Conservation (phyloP, 1,140 invertebrate species). For the Drosophila littoralis region DNA sequence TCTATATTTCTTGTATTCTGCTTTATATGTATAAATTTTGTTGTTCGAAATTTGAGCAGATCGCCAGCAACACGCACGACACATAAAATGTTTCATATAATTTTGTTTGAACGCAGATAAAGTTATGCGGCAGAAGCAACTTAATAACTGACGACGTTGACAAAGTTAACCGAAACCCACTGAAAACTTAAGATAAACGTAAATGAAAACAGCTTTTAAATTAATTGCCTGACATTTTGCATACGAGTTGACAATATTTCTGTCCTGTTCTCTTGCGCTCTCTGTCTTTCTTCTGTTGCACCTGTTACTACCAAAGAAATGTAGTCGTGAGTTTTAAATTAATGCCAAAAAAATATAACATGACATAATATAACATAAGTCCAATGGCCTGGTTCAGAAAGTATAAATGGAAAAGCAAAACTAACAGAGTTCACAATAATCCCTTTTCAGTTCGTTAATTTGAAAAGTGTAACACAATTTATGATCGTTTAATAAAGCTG, state of each 20-base stretch:
- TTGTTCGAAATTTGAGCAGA: slow-evolving; percentile 5
- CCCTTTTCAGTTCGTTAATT: no score
- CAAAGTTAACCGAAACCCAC: slow-evolving; percentile 31
- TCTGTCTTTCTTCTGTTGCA: neutral
- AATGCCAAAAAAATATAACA: neutral
- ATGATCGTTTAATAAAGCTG: no score
- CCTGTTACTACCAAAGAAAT: neutral
- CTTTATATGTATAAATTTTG: neutral
- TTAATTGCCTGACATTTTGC: slow-evolving; percentile 57
- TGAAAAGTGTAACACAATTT: no score
- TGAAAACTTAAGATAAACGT: slow-evolving; percentile 61
- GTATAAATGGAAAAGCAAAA: neutral
- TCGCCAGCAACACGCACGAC: slow-evolving; percentile 22
- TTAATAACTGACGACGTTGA: slow-evolving; percentile 26
- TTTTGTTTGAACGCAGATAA: slow-evolving; percentile 14
- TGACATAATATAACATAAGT: neutral
- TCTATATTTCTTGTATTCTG: slow-evolving; percentile 16
- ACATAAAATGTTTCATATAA: slow-evolving; percentile 28
- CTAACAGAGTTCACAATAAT: no score
- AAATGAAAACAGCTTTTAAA: slow-evolving; percentile 61
- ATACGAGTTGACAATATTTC: neutral
- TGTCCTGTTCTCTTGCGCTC: no score
- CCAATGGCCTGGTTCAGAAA: neutral
- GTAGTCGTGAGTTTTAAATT: neutral
- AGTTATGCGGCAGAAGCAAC: slow-evolving; percentile 2